Evolutionary conservation across 2,797 vertebrate species (phyloP), one percentile per base, ranked within the genome.

Genomic region (Yasuhikotakia modesta): DNA sequence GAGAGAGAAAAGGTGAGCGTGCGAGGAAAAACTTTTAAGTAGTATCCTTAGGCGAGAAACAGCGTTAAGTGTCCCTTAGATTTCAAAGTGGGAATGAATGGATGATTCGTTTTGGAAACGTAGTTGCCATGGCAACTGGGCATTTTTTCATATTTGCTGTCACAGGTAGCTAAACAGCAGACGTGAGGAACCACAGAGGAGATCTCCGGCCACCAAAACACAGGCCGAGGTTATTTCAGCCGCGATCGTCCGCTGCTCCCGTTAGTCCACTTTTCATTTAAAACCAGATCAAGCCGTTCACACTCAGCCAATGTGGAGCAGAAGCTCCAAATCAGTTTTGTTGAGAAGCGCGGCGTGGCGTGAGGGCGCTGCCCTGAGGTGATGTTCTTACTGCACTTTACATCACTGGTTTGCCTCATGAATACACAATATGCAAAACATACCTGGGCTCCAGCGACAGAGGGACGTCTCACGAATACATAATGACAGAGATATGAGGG

Each of bases 41-140:
- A 87, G 83, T 88, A 86, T 90, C 90, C 89, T 89, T 88, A 88
- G 89, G 91, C 88, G 70, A 86, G 87, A 86, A 90, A 91, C 87
- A 88, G 85, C 90, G 90, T 91, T 92, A 93, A 93, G 90, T 91
- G 89, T 91, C 83, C 90, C 86, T 89, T 78, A 88, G 86, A 89
- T 88, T 87, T 91, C 87, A 88, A 85, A 86, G 88, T 88, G 87
- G 84, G 90, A 91, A 91, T 89, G 88, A 92, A 92, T 89, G 89
- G 90, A 86, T 90, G 89, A 89, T 87, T 91, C 88, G 86, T 87
- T 88, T 91, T 91, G 89, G 89, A 91, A 92, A 86, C 72, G 74
- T 82, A 88, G 92, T 93, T 93, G 89, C 92, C 89, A 93, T 93
- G 91, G 91, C 88, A 91, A 93, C 92, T 53, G 24, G 82, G 75